A percentile compares a stretch with the other conserved stretches of the same genome.
Conservation (phyloP, 2,797 vertebrate species). For the Pipistrellus pygmaeus region DNA sequence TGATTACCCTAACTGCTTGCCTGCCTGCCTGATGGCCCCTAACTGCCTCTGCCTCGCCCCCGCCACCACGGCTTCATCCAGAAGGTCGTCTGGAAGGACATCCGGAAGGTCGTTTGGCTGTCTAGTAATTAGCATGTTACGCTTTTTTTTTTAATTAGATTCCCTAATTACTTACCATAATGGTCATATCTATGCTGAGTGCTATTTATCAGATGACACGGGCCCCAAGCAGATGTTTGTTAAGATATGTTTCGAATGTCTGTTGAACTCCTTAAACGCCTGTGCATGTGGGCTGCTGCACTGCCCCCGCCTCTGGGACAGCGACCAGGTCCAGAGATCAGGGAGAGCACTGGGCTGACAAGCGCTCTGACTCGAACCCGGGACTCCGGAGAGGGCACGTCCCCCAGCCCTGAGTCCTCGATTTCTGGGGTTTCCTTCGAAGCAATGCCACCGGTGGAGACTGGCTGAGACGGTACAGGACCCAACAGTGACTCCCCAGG, state of each 20-base stretch:
- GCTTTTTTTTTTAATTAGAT: no score
- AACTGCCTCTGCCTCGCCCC: no score
- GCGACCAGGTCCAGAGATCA: not conserved
- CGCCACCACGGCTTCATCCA: no score
- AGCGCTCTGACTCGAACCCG: not conserved
- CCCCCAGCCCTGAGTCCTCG: not conserved
- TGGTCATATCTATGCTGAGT: not conserved
- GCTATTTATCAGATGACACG: not conserved
- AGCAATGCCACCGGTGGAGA: not conserved
- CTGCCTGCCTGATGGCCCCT: no score
- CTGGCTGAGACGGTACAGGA: not conserved
- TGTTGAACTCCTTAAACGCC: not conserved
- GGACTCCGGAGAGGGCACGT: not conserved
- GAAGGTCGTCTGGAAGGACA: no score
- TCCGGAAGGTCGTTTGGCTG: no score
- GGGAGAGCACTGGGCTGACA: not conserved
- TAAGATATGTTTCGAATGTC: not conserved
- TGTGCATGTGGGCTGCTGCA: not conserved
- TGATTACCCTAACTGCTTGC: no score
- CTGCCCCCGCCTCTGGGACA: not conserved
- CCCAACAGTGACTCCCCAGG: not conserved
- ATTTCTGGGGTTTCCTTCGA: not conserved
- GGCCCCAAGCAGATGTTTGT: not conserved
- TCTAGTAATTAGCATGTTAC: no score
- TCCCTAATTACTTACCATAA: not conserved